Conservation (phyloP, 2,797 vertebrate species). For the Karalla daura region DNA sequence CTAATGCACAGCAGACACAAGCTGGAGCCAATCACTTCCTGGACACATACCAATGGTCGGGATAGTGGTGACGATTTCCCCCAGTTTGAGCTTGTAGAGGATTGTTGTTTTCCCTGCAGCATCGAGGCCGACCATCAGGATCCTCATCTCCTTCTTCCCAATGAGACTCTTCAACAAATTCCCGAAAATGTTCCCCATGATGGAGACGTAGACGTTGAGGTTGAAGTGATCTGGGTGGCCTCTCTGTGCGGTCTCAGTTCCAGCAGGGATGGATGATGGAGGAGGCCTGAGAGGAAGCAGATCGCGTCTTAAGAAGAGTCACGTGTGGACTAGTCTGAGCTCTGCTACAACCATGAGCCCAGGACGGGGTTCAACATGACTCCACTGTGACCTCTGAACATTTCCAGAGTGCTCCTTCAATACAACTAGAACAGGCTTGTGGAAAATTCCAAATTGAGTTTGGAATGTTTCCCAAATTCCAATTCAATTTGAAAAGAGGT, state of each 20-base stretch:
- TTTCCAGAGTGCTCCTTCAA: no score
- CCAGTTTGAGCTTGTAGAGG: constrained; percentile 96
- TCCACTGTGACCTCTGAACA: no score
- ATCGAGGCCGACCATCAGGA: constrained; percentile 97
- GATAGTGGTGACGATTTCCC: constrained; percentile 98
- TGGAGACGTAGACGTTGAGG: constrained; percentile 60
- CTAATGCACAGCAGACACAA: constrained; percentile 6
- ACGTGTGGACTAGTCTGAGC: not conserved
- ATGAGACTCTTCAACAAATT: constrained; percentile 96
- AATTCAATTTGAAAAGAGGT: no score
- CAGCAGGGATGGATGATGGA: constrained; percentile 30
- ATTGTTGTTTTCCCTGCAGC: constrained; percentile 98
- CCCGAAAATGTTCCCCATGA: constrained; percentile 97
- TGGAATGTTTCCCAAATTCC: no score
- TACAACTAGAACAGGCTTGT: no score
- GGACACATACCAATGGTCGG: constrained; percentile 92
- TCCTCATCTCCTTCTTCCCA: constrained; percentile 98
- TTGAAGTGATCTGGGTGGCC: no score
- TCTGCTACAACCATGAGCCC: no score
- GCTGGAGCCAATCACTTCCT: not conserved
- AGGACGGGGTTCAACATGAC: no score
- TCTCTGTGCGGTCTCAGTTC: constrained; percentile 26
- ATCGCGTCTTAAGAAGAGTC: no score
- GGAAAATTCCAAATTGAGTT: no score
- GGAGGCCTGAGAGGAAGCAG: constrained; percentile 48